Percentiles rank a stretch among this genome's conserved stretches.
phyloP scores from a whole-genome alignment of 1,140 invertebrate genomes.

The Melanaphis sacchari region DNA sequence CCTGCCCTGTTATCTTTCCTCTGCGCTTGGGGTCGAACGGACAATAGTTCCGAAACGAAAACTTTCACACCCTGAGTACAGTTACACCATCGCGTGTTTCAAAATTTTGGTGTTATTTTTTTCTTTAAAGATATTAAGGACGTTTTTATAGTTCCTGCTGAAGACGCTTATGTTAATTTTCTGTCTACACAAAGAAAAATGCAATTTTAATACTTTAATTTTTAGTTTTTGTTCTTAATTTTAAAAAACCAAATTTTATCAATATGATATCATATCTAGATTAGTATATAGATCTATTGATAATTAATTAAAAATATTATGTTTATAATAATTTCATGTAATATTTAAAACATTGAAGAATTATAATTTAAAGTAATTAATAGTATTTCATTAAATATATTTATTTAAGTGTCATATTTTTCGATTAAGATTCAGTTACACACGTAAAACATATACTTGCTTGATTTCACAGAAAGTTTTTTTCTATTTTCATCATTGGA shows the following conservation, averaged over 20 bases:
- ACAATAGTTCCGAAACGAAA: slow-evolving; percentile 54
- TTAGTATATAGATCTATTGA: neutral
- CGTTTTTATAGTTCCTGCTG: neutral
- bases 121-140: neutral
- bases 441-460: no score
- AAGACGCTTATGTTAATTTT: neutral
- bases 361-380: no score
- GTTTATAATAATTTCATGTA: neutral
- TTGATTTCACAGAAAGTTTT: no score
- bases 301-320: neutral
- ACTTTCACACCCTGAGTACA: slow-evolving; percentile 38
- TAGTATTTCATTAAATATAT: no score
- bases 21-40: slow-evolving; percentile 32
- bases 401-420: no score
- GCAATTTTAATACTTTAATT: neutral
- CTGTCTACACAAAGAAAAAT: no score
- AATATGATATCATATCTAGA: neutral
- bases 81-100: neutral
- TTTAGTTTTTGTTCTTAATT: neutral
- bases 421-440: no score
- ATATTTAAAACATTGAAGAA: neutral
- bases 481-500: no score
- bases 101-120: slow-evolving; percentile 27
- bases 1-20: slow-evolving; percentile 52
- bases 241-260: no score